These are phyloP conservation scores for Pelodiscus sinensis DNA, from an alignment of 2,113 vertebrate species.

Conservation along the genomic window DNA sequence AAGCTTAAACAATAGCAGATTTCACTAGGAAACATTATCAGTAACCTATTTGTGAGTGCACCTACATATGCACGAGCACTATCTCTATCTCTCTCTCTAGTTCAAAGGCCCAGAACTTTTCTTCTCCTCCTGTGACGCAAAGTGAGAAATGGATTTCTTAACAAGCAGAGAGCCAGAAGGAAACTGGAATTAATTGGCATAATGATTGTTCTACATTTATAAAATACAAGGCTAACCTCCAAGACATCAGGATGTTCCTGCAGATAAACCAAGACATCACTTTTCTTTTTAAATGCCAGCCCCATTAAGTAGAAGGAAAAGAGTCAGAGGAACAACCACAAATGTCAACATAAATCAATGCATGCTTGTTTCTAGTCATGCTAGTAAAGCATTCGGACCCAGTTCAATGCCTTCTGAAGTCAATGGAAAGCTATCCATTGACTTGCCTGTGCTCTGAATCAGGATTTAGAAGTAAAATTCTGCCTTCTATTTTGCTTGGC, in stretches of 20 bases:
- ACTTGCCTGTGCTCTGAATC: background rate
- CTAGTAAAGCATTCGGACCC: background rate
- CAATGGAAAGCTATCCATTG: background rate
- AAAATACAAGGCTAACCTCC: background rate
- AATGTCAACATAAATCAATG: background rate
- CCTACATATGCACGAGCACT: too few species aligned
- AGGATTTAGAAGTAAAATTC: background rate
- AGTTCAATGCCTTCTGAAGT: background rate
- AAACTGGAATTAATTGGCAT: background rate
- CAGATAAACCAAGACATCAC: background rate
- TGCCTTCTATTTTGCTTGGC: background rate
- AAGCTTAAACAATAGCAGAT: background rate
- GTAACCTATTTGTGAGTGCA: background rate
- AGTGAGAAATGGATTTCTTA: background rate
- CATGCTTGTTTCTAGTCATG: background rate
- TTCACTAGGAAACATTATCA: fast-evolving
- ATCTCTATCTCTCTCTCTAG: background rate
- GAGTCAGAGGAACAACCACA: background rate
- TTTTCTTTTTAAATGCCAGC: background rate
- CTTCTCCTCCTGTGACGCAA: background rate
- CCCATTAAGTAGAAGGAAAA: background rate
- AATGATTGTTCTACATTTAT: background rate
- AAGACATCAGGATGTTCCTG: background rate
- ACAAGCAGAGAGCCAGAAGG: background rate
- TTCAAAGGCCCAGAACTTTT: background rate